phyloP scores from a whole-genome alignment of 2,888 invertebrate species.

The Pachydiplax longipennis region DNA sequence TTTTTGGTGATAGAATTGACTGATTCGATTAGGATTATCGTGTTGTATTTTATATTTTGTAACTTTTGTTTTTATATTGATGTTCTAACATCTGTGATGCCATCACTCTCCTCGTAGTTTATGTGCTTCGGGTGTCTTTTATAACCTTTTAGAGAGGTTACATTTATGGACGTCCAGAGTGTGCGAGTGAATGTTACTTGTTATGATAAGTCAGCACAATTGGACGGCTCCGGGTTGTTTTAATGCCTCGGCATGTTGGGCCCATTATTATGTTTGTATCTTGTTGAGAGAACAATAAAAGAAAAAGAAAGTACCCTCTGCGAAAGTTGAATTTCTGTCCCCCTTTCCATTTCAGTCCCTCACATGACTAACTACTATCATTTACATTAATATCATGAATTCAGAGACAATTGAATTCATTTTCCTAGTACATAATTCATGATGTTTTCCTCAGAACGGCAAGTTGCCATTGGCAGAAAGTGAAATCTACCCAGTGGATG shows the following conservation, averaged over 20 bases:
- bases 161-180: conserved; percentile 7
- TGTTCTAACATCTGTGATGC: not conserved
- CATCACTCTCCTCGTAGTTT: not conserved
- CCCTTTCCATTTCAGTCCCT: not conserved
- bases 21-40: not conserved
- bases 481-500: no score
- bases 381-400: not conserved
- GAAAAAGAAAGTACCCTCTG: not conserved
- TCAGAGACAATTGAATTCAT: not conserved
- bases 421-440: not conserved
- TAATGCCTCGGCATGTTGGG: not conserved
- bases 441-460: no score
- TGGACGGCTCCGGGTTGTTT: not conserved
- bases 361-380: not conserved
- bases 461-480: no score
- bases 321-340: not conserved
- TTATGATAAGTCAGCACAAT: conserved; percentile 27
- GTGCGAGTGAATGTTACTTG: conserved; percentile 38
- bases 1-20: conserved; percentile 34
- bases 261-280: conserved; percentile 16
- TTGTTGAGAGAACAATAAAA: conserved; percentile 39
- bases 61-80: not conserved
- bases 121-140: not conserved
- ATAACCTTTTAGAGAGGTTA: not conserved
- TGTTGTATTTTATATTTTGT: not conserved